Conservation (phyloP, 2,888 invertebrate genomes). For the Eugnorisma glareosa region DNA sequence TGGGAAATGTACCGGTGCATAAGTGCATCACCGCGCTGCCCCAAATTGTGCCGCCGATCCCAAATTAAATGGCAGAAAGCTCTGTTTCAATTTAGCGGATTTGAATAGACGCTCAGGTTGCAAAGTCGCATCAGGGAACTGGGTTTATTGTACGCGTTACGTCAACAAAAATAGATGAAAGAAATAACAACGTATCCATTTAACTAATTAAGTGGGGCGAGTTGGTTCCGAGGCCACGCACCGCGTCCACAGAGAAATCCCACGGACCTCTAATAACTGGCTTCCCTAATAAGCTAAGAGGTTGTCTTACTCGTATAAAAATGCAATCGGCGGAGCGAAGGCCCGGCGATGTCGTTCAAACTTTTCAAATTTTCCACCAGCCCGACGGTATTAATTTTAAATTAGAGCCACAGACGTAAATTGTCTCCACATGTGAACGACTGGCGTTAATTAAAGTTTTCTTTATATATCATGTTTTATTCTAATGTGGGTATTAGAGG, state of each 20-base stretch:
- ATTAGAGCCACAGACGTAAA: conserved; percentile 84
- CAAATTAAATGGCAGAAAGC: conserved; percentile 81
- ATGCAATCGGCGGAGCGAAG: conserved; percentile 86
- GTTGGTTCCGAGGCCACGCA: conserved; percentile 78
- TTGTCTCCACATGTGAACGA: conserved; percentile 83
- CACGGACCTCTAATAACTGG: conserved; percentile 86
- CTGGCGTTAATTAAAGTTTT: conserved; percentile 82
- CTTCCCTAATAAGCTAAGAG: conserved; percentile 89
- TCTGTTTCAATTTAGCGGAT: conserved; percentile 80
- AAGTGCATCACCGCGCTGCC: conserved; percentile 85
- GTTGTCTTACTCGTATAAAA: conserved; percentile 88
- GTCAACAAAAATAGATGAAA: conserved; percentile 75
- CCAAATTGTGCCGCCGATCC: conserved; percentile 81
- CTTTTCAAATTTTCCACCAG: conserved; percentile 89
- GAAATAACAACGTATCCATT: conserved; percentile 83
- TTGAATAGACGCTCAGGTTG: conserved; percentile 73
- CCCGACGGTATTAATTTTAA: conserved; percentile 87
- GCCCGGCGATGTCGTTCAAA: conserved; percentile 86
- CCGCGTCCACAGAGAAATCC: conserved; percentile 84
- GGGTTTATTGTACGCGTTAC: conserved; percentile 78
- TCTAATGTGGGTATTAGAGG: conserved; percentile 53
- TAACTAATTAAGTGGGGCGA: conserved; percentile 87
- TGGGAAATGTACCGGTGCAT: conserved; percentile 87
- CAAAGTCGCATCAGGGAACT: conserved; percentile 67
- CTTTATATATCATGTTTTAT: conserved; percentile 72